Evolutionary conservation across 2,113 vertebrate species (phyloP).

Genomic region (Calypte anna): DNA sequence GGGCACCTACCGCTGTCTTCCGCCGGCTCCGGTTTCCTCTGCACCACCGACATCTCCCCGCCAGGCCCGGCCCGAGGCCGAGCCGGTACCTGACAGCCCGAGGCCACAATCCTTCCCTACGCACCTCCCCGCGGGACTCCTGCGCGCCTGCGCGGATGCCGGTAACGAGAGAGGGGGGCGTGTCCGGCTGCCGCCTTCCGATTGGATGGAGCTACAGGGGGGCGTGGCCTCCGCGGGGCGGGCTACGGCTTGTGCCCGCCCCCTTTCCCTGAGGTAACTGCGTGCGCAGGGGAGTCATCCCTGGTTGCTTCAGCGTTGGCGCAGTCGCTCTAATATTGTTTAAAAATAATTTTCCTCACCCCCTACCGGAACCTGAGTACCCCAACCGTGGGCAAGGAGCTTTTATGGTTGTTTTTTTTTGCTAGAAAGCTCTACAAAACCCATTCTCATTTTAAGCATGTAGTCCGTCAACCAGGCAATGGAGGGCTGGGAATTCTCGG

Average conservation of each 20-base stretch:
- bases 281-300: too few species aligned
- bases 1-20: not conserved
- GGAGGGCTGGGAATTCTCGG: too few species aligned
- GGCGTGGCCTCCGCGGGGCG: not conserved
- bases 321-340: accelerated
- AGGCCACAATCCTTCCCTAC: too few species aligned
- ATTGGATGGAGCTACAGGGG: not conserved
- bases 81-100: too few species aligned
- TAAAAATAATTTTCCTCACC: accelerated
- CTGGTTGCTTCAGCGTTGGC: too few species aligned
- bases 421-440: not conserved
- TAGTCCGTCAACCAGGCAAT: accelerated
- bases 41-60: not conserved
- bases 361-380: accelerated
- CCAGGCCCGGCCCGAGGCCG: too few species aligned
- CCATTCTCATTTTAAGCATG: accelerated
- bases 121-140: too few species aligned
- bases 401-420: too few species aligned
- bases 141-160: not conserved
- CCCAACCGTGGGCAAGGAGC: not conserved
- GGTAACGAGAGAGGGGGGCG: accelerated
- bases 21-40: accelerated
- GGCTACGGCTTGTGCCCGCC: too few species aligned
- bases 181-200: accelerated
- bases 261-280: too few species aligned